Percentiles rank a stretch among this genome's conserved stretches.
Conservation (phyloP, 1,140 invertebrate species). For the Caerostris darwini region DNA sequence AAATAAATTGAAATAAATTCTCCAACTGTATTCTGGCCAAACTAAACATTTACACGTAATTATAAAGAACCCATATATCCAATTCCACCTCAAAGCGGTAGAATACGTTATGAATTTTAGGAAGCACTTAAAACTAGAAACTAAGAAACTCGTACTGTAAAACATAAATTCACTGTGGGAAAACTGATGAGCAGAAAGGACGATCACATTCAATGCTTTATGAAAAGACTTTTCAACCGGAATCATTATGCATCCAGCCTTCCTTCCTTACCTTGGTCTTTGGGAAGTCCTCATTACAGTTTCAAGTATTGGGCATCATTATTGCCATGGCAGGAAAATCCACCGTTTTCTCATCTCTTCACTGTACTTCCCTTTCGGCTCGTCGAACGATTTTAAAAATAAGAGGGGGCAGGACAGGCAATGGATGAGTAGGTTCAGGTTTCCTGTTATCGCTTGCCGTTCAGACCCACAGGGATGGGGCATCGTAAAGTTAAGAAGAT, state of each 20-base stretch:
- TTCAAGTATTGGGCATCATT: constrained; percentile 42
- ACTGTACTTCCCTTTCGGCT: background rate
- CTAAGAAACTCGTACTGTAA: background rate
- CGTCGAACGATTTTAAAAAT: constrained; percentile 19
- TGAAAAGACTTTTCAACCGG: constrained; percentile 15
- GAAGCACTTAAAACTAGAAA: constrained; percentile 15
- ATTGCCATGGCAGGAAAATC: background rate
- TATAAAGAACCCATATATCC: background rate
- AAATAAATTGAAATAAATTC: no score
- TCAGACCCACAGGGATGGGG: background rate
- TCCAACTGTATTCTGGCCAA: no score
- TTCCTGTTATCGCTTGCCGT: constrained; percentile 5
- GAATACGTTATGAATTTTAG: background rate
- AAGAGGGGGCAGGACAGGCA: background rate
- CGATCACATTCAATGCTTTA: constrained; percentile 21
- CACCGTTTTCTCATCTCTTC: background rate
- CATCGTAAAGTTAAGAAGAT: constrained; percentile 18
- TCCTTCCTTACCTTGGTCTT: no score
- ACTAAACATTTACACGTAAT: no score
- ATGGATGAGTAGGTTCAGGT: constrained; percentile 25
- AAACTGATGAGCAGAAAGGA: background rate
- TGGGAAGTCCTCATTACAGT: constrained; percentile 14
- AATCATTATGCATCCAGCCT: constrained; percentile 12
- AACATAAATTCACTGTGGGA: background rate
- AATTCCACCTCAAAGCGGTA: background rate